phyloP scores from a whole-genome alignment of 2,888 invertebrate species.

The Nasonovia ribisnigri region DNA sequence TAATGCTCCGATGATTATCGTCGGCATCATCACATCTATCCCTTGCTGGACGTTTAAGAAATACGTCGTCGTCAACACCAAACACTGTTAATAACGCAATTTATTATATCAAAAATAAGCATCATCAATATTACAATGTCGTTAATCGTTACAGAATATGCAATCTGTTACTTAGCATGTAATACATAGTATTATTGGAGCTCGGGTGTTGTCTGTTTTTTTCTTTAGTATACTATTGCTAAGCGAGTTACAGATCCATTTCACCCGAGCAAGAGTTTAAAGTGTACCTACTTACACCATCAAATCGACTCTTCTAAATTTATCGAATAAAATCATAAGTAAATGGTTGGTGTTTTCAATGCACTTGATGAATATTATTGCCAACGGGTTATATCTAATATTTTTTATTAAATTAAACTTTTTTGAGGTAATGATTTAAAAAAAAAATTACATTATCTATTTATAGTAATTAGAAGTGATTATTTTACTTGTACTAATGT shows the following conservation, averaged over 20 bases:
- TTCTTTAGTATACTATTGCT: background rate
- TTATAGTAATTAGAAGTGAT: background rate
- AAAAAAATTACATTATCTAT: background rate
- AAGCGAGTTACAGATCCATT: background rate
- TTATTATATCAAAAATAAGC: background rate
- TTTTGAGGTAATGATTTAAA: background rate
- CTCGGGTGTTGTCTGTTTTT: background rate
- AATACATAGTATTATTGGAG: background rate
- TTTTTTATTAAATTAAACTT: background rate
- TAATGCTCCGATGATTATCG: constrained; percentile 21
- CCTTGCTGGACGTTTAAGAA: constrained; percentile 47
- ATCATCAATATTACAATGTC: background rate
- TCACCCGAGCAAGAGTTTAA: background rate
- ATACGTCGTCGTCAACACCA: constrained; percentile 55
- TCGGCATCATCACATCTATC: constrained; percentile 45
- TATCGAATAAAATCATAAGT: background rate
- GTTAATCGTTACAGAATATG: background rate
- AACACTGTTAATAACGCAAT: constrained; percentile 37
- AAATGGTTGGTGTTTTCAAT: background rate
- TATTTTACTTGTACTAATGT: constrained; percentile 53
- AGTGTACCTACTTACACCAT: background rate
- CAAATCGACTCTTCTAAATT: background rate
- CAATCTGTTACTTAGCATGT: background rate
- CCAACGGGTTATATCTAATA: background rate
- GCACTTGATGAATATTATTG: background rate